phyloP scores from a whole-genome alignment of 64 coral and sea anemone species.

The Stylophora pistillata region DNA sequence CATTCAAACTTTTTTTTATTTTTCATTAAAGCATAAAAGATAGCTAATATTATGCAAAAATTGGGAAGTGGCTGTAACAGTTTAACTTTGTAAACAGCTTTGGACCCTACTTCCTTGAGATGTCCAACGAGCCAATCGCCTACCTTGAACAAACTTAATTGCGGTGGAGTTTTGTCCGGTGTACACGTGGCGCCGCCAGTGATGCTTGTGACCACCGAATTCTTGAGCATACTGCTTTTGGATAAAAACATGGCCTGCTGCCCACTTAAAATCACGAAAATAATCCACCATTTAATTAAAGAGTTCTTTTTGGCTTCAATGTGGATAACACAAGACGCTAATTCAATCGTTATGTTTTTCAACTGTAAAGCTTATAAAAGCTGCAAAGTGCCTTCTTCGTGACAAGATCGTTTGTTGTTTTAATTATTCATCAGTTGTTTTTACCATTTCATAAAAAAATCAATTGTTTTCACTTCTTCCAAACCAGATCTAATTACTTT shows the following conservation, averaged over 20 bases:
- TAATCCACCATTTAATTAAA: neutral
- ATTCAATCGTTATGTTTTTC: neutral
- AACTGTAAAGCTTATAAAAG: neutral
- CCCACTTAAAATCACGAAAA: neutral
- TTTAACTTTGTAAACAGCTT: slow-evolving; percentile 30
- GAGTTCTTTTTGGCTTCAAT: neutral
- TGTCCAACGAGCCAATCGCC: slow-evolving; percentile 5
- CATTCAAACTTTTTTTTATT: neutral
- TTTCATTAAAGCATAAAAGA: neutral
- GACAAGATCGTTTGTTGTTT: neutral
- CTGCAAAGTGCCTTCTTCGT: neutral
- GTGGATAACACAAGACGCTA: neutral
- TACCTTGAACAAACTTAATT: neutral
- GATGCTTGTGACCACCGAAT: neutral
- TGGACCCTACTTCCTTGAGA: neutral
- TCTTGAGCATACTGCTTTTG: neutral
- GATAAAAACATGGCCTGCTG: neutral
- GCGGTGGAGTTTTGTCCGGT: slow-evolving; percentile 30
- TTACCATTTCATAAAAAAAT: slow-evolving; percentile 19
- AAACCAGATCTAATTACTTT: slow-evolving; percentile 11
- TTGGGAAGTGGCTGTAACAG: neutral
- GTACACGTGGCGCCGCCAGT: neutral
- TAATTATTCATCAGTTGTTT: slow-evolving; percentile 9
- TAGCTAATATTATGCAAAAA: neutral
- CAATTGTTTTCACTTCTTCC: neutral